Conservation (phyloP, 2,113 vertebrate genomes). For the Halcyon senegalensis region DNA sequence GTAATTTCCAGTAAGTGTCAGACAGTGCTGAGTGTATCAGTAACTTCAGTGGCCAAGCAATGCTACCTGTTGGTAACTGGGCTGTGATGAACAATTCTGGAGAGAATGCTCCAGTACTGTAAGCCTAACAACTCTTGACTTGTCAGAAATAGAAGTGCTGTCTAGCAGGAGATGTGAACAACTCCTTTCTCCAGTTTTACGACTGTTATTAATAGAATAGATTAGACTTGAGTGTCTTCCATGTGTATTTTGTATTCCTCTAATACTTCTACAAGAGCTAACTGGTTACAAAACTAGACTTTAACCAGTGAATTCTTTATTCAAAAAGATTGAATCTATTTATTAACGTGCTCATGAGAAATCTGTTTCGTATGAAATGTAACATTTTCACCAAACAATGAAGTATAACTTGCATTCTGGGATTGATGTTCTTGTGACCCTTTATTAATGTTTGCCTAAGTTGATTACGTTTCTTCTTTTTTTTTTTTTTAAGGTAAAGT, state of each 20-base stretch:
- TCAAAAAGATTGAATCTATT: neutral
- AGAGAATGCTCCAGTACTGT: neutral
- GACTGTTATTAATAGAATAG: neutral
- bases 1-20: neutral
- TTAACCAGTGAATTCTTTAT: neutral
- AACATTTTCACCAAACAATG: neutral
- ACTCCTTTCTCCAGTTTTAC: neutral
- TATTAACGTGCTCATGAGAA: neutral
- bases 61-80: neutral
- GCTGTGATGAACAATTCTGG: neutral
- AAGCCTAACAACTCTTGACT: neutral
- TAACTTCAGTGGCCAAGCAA: neutral
- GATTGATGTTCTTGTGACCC: slow-evolving; percentile 21
- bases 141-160: neutral
- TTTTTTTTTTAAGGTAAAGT: slow-evolving; percentile 87
- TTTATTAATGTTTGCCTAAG: slow-evolving; percentile 12
- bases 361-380: neutral
- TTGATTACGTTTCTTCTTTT: slow-evolving; percentile 70
- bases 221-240: neutral
- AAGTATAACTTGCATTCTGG: neutral
- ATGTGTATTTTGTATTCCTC: neutral
- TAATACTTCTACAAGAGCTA: neutral
- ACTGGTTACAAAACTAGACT: neutral
- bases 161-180: neutral
- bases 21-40: neutral